A percentile compares a stretch with the other conserved stretches of the same genome.
Evolutionary conservation across 2,113 vertebrate genomes (phyloP).

Genomic region (Cyprinodon brontotheroides): DNA sequence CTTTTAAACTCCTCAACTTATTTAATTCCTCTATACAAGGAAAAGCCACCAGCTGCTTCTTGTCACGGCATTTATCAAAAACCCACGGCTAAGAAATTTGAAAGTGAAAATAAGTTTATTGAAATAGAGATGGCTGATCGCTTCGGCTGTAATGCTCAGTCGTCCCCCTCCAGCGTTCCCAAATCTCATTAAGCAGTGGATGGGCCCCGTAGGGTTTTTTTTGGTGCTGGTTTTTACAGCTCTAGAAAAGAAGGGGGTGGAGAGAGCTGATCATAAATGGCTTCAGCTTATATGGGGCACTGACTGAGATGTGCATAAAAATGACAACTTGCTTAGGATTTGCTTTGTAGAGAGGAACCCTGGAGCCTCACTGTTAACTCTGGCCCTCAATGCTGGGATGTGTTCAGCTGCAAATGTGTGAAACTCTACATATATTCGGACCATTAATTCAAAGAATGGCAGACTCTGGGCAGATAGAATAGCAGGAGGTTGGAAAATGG

Average conservation of each 20-base stretch:
- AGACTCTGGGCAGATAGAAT: conserved; percentile 37
- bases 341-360: conserved; percentile 29
- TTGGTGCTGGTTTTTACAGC: conserved; percentile 14
- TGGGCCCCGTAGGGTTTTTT: conserved; percentile 16
- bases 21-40: conserved; percentile 42
- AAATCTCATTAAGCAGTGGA: conserved; percentile 52
- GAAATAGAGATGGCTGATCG: conserved; percentile 33
- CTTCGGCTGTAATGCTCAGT: conserved; percentile 48
- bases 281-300: conserved; percentile 28
- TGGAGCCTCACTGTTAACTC: conserved; percentile 21
- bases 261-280: not conserved
- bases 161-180: conserved; percentile 39
- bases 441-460: conserved; percentile 38
- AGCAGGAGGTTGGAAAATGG: not conserved
- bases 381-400: conserved; percentile 46
- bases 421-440: conserved; percentile 13
- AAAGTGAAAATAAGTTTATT: conserved; percentile 46
- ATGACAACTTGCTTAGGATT: conserved; percentile 48
- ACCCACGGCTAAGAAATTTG: conserved; percentile 47
- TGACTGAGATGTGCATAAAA: conserved; percentile 45
- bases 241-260: conserved; percentile 1
- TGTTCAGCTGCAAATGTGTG: conserved; percentile 10
- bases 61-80: conserved; percentile 57
- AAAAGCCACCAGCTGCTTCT: conserved; percentile 40
- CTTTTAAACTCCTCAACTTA: conserved; percentile 43